Evolutionary conservation across 1,140 invertebrate genomes (phyloP), one percentile per base, ranked within the genome.

Genomic region (Aphelinus atriplicis): DNA sequence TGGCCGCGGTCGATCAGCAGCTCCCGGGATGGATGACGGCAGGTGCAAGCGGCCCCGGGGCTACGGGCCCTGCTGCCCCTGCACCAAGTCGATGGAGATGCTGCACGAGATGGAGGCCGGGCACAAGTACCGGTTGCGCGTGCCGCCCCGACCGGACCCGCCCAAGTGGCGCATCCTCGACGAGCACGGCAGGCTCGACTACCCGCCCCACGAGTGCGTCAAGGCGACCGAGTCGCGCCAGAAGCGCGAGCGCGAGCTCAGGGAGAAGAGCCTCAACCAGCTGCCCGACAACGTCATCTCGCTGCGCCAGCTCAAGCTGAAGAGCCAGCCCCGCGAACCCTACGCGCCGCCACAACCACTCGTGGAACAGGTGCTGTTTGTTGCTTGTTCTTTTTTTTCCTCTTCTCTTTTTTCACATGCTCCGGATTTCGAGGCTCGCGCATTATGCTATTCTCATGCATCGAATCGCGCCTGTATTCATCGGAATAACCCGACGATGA

Each of bases 161-260:
- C 7, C 51, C 45, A 42, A 78, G 51, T 81, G 84, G 67, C 81
- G 81, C 60, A 79, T 82, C 50, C 81, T 88, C 55, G 85, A 83
- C 78, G 73, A 80, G 43, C 68, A 85, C 65, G 86, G 88, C 50
- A 84, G 87, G 53, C 81, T 90, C n/a, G 78, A 73, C 26, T 88
- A 85, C 81, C 90, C 90, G 1, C 85, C 89, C 6, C 3, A 46
- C 1, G 66, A 86, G 78, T 80, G 82, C 80, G 50, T 84, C 60
- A 70, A 81, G 81, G 79, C 80, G 71, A 64, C 82, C 75, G 80
- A 82, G 62, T 78, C 81, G 73, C 74, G 81, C 73, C 77, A 65
- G n/a, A 55, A 61, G 47, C 48, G 45, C 50, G 78, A 57, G 77
- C 6, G 26, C 7, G 58, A 63, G 56, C 56, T 62, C 60, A 76